Conservation (phyloP, 1,140 invertebrate species). For the Steinernema khuongi region DNA sequence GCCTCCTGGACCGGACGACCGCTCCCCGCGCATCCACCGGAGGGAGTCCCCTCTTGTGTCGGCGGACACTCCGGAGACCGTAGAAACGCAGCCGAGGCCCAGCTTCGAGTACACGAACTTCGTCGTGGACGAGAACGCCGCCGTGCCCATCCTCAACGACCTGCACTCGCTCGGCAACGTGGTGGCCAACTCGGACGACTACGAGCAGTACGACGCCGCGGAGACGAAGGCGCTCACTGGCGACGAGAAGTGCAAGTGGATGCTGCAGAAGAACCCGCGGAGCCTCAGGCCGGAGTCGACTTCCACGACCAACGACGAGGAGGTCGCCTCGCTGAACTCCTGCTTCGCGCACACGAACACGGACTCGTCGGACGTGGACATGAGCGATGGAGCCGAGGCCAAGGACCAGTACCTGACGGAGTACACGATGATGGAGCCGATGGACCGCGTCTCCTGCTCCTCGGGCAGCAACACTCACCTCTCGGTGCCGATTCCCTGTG, state of each 20-base stretch:
- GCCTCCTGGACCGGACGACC: not conserved
- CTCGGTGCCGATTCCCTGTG: not conserved
- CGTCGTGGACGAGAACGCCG: not conserved
- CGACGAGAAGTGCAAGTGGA: not conserved
- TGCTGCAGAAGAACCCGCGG: not conserved
- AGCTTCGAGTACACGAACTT: not conserved
- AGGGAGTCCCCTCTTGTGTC: not conserved
- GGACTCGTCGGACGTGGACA: constrained; percentile 2
- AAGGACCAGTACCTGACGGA: not conserved
- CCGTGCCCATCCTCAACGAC: not conserved
- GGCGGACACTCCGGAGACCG: no score
- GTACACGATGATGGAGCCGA: constrained; percentile 16
- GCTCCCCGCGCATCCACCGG: not conserved
- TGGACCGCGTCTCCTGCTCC: constrained; percentile 1
- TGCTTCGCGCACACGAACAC: not conserved
- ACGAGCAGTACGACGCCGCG: constrained; percentile 10
- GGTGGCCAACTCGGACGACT: not conserved
- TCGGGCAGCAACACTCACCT: not conserved
- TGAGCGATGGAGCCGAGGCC: not conserved
- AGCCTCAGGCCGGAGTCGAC: not conserved
- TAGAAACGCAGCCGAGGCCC: not conserved
- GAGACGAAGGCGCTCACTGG: not conserved
- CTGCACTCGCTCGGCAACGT: not conserved
- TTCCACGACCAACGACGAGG: not conserved
- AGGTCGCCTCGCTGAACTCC: not conserved